Conservation (phyloP, 2,888 invertebrate genomes). For the Tiliacea aurago region DNA sequence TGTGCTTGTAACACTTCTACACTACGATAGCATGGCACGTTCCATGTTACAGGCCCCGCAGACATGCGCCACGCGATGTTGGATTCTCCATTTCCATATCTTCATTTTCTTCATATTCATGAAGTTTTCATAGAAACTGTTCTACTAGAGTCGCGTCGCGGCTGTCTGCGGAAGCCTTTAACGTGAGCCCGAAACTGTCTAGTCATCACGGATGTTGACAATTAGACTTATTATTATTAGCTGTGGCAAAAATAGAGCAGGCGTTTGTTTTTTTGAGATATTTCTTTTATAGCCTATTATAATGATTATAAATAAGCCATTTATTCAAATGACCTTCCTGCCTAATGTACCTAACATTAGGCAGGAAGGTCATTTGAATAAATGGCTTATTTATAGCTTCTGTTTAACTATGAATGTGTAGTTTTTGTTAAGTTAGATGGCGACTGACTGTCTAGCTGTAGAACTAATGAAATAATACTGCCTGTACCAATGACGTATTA, state of each 20-base stretch:
- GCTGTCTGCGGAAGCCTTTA: too few species aligned
- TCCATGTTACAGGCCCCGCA: background rate
- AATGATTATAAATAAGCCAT: too few species aligned
- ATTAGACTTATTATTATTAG: slow-evolving; percentile 24
- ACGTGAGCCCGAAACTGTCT: background rate
- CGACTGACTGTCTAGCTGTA: slow-evolving; percentile 4
- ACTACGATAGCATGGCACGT: background rate
- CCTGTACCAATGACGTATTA: too few species aligned
- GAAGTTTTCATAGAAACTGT: too few species aligned
- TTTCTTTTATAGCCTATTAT: slow-evolving; percentile 4
- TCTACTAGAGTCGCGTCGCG: too few species aligned
- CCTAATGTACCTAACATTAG: too few species aligned
- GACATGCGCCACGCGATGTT: too few species aligned
- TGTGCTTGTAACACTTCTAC: background rate
- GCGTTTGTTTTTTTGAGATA: slow-evolving; percentile 21
- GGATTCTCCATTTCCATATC: too few species aligned
- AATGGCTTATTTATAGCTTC: background rate
- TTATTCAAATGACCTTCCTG: too few species aligned
- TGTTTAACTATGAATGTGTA: background rate
- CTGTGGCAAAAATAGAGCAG: slow-evolving; percentile 16
- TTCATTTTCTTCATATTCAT: too few species aligned
- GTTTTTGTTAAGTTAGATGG: background rate
- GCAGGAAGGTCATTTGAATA: slow-evolving; percentile 15
- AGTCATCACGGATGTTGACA: slow-evolving; percentile 27
- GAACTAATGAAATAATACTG: background rate